These are phyloP conservation scores for Lepilemur ruficaudatus DNA, from an alignment of 2,797 vertebrate species.

Conservation along the genomic window DNA sequence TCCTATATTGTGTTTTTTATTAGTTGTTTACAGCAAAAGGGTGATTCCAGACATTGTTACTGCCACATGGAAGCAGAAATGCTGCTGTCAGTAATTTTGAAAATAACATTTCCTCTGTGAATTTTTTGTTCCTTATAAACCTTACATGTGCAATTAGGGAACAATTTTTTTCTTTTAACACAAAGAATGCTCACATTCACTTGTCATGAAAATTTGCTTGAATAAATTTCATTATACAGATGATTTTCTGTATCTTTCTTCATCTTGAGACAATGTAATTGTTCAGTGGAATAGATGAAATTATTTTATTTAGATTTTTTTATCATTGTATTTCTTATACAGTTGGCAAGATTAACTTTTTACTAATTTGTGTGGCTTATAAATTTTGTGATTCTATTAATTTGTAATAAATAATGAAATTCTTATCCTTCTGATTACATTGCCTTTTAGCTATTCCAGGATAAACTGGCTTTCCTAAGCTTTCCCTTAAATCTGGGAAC, in stretches of 20 bases:
- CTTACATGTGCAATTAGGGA: neutral
- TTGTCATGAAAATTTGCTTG: conserved; percentile 43
- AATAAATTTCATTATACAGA: conserved; percentile 31
- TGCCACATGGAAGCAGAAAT: neutral
- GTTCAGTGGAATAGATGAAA: neutral
- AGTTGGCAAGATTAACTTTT: conserved; percentile 10
- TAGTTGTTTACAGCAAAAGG: neutral
- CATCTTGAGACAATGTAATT: conserved; percentile 42
- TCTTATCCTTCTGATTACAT: neutral
- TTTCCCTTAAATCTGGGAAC: neutral
- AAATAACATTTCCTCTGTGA: conserved; percentile 30
- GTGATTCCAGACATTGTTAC: neutral
- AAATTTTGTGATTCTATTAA: neutral
- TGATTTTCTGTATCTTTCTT: conserved; percentile 34
- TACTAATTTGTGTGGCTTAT: neutral
- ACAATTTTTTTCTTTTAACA: neutral
- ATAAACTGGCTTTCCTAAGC: neutral
- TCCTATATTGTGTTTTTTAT: neutral
- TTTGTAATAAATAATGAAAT: neutral
- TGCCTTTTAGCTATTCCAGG: neutral
- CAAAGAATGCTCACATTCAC: neutral
- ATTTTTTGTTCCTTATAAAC: neutral
- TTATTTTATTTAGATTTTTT: conserved; percentile 37
- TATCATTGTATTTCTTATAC: neutral
- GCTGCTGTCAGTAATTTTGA: neutral